Percentiles rank a stretch among this genome's conserved stretches.
Conservation (phyloP, 2,797 vertebrate genomes). For the Epinephelus awoara region DNA sequence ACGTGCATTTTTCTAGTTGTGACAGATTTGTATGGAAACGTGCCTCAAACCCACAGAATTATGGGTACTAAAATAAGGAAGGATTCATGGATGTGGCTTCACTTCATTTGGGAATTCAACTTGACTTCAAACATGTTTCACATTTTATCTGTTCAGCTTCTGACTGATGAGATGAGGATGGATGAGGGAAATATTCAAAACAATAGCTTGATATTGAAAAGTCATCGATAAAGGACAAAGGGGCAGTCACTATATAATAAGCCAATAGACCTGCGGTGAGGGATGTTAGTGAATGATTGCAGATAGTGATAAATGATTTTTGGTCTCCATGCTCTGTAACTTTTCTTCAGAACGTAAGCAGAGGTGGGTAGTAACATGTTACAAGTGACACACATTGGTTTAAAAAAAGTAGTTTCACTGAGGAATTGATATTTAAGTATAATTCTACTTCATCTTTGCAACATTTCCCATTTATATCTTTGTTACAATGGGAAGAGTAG, state of each 20-base stretch:
- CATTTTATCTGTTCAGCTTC: conserved; percentile 38
- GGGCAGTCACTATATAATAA: conserved; percentile 3
- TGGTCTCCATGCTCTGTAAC: not conserved
- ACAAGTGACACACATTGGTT: no score
- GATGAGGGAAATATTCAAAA: conserved; percentile 30
- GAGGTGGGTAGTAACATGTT: no score
- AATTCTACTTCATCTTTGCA: no score
- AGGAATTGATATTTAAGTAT: no score
- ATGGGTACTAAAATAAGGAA: conserved; percentile 56
- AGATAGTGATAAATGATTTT: not conserved
- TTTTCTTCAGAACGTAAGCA: not conserved
- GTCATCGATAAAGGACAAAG: conserved; percentile 16
- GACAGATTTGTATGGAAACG: conserved; percentile 49
- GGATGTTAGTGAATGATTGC: conserved; percentile 8
- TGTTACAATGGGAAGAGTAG: no score
- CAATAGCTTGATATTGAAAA: not conserved
- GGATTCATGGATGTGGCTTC: conserved; percentile 43
- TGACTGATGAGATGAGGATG: conserved; percentile 21
- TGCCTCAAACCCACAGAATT: conserved; percentile 55
- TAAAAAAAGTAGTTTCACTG: no score
- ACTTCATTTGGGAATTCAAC: conserved; percentile 39
- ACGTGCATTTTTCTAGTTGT: conserved; percentile 40
- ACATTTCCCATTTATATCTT: no score
- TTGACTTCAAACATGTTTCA: conserved; percentile 19
- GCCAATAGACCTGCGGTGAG: not conserved